phyloP scores from a whole-genome alignment of 1,140 invertebrate genomes.

The Trichonephila inaurata region DNA sequence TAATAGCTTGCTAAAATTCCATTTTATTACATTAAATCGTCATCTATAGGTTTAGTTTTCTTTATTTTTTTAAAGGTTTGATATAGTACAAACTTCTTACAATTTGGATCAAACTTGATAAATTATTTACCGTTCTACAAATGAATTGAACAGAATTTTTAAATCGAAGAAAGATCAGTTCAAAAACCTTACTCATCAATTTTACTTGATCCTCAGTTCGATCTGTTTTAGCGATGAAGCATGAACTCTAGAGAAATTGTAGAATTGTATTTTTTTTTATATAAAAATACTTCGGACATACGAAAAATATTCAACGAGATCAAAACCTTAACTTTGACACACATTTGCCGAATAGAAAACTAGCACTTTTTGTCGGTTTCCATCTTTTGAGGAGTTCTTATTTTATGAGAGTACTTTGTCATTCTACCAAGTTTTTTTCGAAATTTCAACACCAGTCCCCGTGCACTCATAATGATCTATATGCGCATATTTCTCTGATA shows the following conservation, averaged over 20 bases:
- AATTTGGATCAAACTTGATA: too few relatives aligned
- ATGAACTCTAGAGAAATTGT: slow-evolving; percentile 37
- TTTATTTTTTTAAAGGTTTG: too few relatives aligned
- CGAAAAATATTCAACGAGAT: neutral
- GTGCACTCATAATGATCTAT: slow-evolving; percentile 27
- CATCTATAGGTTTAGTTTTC: too few relatives aligned
- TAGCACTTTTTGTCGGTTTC: neutral
- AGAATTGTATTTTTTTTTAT: neutral
- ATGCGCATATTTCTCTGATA: neutral
- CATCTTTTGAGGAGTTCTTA: neutral
- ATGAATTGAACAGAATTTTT: neutral
- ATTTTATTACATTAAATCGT: too few relatives aligned
- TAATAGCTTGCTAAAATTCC: too few relatives aligned
- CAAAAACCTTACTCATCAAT: neutral
- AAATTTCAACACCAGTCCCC: neutral
- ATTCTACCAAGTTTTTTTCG: neutral
- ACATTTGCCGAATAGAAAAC: neutral
- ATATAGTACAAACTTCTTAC: too few relatives aligned
- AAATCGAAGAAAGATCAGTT: neutral
- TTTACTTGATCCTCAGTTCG: neutral
- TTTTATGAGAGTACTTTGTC: slow-evolving; percentile 20
- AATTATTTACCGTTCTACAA: neutral
- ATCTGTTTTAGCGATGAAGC: slow-evolving; percentile 48
- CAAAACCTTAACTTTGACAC: neutral
- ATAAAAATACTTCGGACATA: neutral